These are phyloP conservation scores for Syngnathus rostellatus DNA, from an alignment of 2,797 vertebrate genomes.

Conservation along the genomic window DNA sequence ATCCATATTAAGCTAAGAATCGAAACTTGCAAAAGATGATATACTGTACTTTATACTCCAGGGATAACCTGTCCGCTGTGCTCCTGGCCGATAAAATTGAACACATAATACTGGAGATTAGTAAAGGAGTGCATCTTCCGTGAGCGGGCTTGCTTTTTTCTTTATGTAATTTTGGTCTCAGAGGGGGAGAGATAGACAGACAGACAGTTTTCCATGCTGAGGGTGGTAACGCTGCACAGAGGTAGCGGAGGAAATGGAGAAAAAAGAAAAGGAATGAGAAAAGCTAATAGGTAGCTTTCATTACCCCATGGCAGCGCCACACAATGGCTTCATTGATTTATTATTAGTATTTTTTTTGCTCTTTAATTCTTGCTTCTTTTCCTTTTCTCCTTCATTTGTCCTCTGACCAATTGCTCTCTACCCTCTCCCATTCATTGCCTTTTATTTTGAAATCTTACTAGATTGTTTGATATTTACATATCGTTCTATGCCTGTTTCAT, in stretches of 20 bases:
- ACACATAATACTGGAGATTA: no score
- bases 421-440: background rate
- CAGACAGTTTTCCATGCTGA: conserved; percentile 21
- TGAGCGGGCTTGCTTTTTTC: no score
- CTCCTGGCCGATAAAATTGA: no score
- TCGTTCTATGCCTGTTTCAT: background rate
- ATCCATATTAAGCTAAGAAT: no score
- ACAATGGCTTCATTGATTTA: conserved; percentile 52
- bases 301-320: conserved; percentile 38
- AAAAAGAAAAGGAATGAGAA: conserved; percentile 18
- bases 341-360: conserved; percentile 30
- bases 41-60: no score
- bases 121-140: no score
- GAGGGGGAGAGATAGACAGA: conserved; percentile 19
- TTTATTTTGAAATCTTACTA: background rate
- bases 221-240: conserved; percentile 7
- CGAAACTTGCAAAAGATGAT: no score
- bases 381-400: conserved; percentile 10
- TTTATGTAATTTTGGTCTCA: conserved; percentile 48
- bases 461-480: background rate
- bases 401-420: conserved; percentile 3
- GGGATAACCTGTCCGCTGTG: no score
- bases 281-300: conserved; percentile 57
- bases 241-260: conserved; percentile 7
- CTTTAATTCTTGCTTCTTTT: conserved; percentile 16